These are phyloP conservation scores for Lycaon pictus DNA, from an alignment of 2,113 vertebrate genomes.

Conservation along the genomic window DNA sequence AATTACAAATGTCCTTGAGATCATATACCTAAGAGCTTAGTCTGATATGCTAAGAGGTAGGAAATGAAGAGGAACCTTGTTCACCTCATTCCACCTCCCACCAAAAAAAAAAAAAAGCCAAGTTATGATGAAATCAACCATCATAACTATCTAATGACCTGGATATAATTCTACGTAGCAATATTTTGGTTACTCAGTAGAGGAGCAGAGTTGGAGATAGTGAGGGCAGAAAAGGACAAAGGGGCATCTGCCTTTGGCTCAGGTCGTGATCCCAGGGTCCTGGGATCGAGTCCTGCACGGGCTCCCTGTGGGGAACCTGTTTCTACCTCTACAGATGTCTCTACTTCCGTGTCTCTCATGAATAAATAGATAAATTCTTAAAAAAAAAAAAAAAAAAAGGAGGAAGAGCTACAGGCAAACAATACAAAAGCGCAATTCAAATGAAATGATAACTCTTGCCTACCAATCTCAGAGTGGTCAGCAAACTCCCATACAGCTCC, in stretches of 20 bases:
- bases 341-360: no score
- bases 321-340: no score
- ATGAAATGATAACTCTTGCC: slow-evolving; percentile 74
- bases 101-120: slow-evolving; percentile 3
- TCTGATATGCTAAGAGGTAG: slow-evolving; percentile 28
- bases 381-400: not conserved
- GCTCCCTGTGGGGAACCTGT: no score
- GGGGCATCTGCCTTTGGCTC: no score
- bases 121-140: slow-evolving; percentile 71
- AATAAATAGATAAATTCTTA: no score
- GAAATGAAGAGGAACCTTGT: slow-evolving; percentile 64
- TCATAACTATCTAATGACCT: slow-evolving; percentile 67
- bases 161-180: not conserved
- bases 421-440: slow-evolving; percentile 77
- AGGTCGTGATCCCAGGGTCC: no score
- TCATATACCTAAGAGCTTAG: slow-evolving; percentile 11
- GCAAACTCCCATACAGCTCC: slow-evolving; percentile 71
- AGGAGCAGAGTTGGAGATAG: not conserved
- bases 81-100: not conserved
- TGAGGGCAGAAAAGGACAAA: not conserved
- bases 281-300: no score
- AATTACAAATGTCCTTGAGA: not conserved
- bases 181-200: not conserved
- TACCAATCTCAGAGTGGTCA: slow-evolving; percentile 75
- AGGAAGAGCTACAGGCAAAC: slow-evolving; percentile 68